Percentiles rank a stretch among this genome's conserved stretches.
Evolutionary conservation across 30 jellyfish, hydroid and myxozoan species (phyloP).

Genomic region (Sanderia malayensis): DNA sequence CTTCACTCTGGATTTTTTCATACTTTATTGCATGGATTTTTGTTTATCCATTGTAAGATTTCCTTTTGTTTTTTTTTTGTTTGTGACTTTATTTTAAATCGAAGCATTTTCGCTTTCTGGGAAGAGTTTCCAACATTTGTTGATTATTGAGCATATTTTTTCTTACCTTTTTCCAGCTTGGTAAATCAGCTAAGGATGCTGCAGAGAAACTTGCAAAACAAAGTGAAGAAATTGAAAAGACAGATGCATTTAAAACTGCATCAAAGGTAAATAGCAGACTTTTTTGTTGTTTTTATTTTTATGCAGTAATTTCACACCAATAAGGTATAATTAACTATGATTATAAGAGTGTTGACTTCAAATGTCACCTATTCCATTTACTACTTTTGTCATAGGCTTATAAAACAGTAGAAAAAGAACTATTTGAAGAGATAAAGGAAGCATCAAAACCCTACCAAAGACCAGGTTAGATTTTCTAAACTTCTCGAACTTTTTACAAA

Average conservation of each 20-base stretch:
- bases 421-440: constrained; percentile 71
- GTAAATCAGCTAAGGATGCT: constrained; percentile 80
- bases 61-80: no score
- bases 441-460: constrained; percentile 85
- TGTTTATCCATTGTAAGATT: no score
- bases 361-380: no score
- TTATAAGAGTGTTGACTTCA: no score
- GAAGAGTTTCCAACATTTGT: no score
- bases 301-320: not conserved
- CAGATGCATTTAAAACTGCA: constrained; percentile 72
- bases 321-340: no score
- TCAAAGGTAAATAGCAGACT: constrained; percentile 59
- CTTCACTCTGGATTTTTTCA: no score
- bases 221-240: constrained; percentile 76
- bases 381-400: constrained; percentile 57
- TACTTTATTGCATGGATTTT: no score
- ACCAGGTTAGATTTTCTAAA: constrained; percentile 68
- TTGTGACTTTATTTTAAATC: no score
- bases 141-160: no score
- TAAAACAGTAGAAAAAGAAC: constrained; percentile 66
- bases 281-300: not conserved
- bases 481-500: no score
- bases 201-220: constrained; percentile 73
- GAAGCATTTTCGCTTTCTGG: no score
- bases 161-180: constrained; percentile 65